A percentile compares a stretch with the other conserved stretches of the same genome.
phyloP scores from a whole-genome alignment of 35 echinoderm and acorn worm genomes.

The Heliocidaris tuberculata region DNA sequence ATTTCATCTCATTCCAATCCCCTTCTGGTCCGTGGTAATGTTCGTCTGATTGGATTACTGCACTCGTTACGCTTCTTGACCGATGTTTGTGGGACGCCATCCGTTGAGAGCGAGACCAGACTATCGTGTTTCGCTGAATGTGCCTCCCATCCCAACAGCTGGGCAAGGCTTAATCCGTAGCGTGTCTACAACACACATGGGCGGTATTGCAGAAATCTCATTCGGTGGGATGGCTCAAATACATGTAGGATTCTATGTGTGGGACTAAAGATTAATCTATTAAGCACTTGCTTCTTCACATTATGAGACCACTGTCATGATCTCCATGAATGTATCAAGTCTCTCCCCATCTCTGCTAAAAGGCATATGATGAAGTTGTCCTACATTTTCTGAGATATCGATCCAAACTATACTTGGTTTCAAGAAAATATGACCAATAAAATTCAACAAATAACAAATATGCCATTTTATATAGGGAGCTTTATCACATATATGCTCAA shows the following conservation, averaged over 20 bases:
- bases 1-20: background rate
- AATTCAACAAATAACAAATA: no score
- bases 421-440: no score
- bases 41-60: background rate
- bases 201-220: background rate
- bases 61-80: constrained; percentile 15
- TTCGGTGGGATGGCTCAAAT: background rate
- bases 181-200: background rate
- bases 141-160: background rate
- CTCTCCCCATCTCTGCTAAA: background rate
- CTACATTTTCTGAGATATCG: no score
- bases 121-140: background rate
- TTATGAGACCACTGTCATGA: background rate
- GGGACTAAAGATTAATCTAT: background rate
- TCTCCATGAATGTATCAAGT: background rate
- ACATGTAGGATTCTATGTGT: background rate
- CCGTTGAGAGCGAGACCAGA: background rate
- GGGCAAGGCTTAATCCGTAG: background rate
- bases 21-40: background rate
- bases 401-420: no score
- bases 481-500: no score
- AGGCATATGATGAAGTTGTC: no score
- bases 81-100: constrained; percentile 7
- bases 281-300: background rate
- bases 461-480: no score